These are phyloP conservation scores for Hesperophylax magnus DNA, from an alignment of 1,140 invertebrate genomes.

Conservation along the genomic window DNA sequence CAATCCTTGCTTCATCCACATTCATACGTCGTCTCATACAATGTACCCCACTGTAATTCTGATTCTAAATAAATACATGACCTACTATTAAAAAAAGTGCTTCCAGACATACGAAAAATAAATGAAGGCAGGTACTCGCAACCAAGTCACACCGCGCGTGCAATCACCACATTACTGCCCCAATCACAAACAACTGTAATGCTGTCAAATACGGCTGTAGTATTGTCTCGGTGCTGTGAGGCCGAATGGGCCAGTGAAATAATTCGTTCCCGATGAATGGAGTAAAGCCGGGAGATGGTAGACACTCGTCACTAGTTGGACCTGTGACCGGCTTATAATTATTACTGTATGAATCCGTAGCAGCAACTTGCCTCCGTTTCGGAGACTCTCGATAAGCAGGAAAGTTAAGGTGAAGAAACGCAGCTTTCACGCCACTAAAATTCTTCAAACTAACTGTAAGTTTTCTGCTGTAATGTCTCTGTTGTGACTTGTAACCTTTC, in stretches of 20 bases:
- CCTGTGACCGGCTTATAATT: slow-evolving; percentile 16
- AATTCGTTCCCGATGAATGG: slow-evolving; percentile 27
- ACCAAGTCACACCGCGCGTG: background rate
- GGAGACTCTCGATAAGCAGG: background rate
- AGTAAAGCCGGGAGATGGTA: slow-evolving; percentile 21
- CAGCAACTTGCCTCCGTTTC: background rate
- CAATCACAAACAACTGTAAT: background rate
- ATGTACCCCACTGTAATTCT: too few species aligned
- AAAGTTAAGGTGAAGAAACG: background rate
- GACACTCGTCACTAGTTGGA: background rate
- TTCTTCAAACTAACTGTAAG: too few species aligned
- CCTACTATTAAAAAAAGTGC: too few species aligned
- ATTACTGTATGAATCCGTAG: slow-evolving; percentile 31
- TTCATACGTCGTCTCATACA: too few species aligned
- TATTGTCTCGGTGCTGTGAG: background rate
- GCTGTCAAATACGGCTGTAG: background rate
- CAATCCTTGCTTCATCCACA: too few species aligned
- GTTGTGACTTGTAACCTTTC: too few species aligned
- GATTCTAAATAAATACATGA: too few species aligned
- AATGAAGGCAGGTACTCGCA: too few species aligned
- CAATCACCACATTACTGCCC: background rate
- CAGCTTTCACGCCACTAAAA: background rate
- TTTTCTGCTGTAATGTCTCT: too few species aligned
- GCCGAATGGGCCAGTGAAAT: background rate
- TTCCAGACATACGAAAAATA: too few species aligned